Conservation (phyloP, 2,113 vertebrate species). For the Epinephelus lanceolatus region DNA sequence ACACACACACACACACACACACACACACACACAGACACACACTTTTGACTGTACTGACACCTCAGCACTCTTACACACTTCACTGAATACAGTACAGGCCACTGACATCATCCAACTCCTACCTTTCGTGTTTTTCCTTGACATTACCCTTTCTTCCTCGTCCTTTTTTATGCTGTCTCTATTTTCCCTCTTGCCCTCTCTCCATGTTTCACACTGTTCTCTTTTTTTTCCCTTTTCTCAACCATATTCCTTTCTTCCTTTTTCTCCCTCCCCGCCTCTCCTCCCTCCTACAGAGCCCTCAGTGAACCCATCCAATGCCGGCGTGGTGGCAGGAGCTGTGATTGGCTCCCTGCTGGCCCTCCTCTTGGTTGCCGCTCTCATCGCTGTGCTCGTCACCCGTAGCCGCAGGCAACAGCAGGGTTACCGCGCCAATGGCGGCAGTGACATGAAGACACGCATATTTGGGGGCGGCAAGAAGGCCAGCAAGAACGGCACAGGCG, state of each 20-base stretch:
- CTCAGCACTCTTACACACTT: slow-evolving; percentile 60
- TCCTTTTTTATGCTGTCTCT: slow-evolving; percentile 36
- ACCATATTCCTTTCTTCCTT: slow-evolving; percentile 54
- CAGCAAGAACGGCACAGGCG: slow-evolving; percentile 83
- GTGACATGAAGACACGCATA: slow-evolving; percentile 87
- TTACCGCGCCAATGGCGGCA: slow-evolving; percentile 79
- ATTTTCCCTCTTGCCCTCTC: slow-evolving; percentile 22
- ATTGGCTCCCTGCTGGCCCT: slow-evolving; percentile 90
- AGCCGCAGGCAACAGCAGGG: slow-evolving; percentile 84
- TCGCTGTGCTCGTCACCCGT: slow-evolving; percentile 84
- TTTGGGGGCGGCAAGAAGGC: slow-evolving; percentile 86
- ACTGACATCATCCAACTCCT: slow-evolving; percentile 69
- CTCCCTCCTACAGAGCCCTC: slow-evolving; percentile 86
- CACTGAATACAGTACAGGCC: slow-evolving; percentile 61
- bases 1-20: not conserved
- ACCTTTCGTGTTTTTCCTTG: slow-evolving; percentile 8
- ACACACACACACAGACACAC: slow-evolving; percentile 6
- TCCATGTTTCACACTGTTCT: slow-evolving; percentile 42
- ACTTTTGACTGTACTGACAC: slow-evolving; percentile 54
- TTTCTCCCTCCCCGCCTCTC: slow-evolving; percentile 56
- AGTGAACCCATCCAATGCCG: slow-evolving; percentile 82
- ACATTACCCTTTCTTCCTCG: slow-evolving; percentile 2
- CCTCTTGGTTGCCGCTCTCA: slow-evolving; percentile 85
- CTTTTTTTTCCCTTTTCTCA: slow-evolving; percentile 50
- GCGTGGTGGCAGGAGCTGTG: slow-evolving; percentile 88